These are phyloP conservation scores for Puntigrus tetrazona DNA, from an alignment of 2,113 vertebrate genomes.

Conservation along the genomic window DNA sequence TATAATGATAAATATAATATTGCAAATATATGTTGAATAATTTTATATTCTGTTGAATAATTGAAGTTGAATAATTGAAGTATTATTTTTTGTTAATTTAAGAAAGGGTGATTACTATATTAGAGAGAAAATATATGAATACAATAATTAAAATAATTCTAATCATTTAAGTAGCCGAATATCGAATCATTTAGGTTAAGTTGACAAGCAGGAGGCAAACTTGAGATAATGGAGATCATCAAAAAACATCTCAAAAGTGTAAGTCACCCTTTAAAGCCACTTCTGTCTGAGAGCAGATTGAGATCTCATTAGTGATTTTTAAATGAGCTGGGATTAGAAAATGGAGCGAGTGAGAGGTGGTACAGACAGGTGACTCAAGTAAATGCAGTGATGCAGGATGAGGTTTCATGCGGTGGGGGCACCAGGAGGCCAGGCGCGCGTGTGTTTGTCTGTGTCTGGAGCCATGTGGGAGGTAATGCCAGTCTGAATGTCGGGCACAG, in stretches of 20 bases:
- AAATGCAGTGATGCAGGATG: slow-evolving; percentile 3
- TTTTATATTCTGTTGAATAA: too few relatives aligned
- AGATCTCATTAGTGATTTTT: slow-evolving; percentile 11
- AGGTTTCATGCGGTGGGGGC: slow-evolving; percentile 1
- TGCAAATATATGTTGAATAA: too few relatives aligned
- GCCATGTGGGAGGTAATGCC: slow-evolving; percentile 21
- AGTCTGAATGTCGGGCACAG: slow-evolving; percentile 41
- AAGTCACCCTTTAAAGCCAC: background rate
- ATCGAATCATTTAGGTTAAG: background rate
- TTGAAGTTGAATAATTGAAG: background rate
- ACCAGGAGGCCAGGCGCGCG: background rate
- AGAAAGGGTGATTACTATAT: background rate
- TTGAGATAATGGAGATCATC: background rate
- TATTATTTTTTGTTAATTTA: background rate
- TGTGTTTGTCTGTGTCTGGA: slow-evolving; percentile 16
- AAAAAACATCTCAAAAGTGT: background rate
- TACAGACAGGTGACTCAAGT: slow-evolving; percentile 13
- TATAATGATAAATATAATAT: background rate
- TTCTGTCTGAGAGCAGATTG: background rate
- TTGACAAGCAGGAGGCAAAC: background rate
- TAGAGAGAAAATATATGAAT: background rate
- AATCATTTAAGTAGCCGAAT: too few relatives aligned
- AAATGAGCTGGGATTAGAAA: background rate
- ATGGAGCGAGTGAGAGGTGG: slow-evolving; percentile 8
- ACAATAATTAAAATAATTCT: background rate